phyloP scores from a whole-genome alignment of 2,888 invertebrate species.

The Trissonchulus sp. region DNA sequence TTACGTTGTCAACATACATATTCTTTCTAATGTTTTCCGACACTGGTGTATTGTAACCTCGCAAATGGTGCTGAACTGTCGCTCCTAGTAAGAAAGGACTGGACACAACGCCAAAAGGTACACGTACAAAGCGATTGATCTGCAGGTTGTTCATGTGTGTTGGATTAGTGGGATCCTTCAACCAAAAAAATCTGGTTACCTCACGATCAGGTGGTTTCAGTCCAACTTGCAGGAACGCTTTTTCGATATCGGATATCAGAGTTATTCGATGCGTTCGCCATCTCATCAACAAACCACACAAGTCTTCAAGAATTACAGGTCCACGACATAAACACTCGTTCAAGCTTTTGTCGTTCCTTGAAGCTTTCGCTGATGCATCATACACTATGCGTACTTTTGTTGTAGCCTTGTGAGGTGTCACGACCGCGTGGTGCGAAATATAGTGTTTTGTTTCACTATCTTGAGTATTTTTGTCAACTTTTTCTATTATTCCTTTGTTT shows the following conservation, averaged over 20 bases:
- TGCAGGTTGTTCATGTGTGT: slow-evolving; percentile 27
- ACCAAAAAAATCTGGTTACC: no score
- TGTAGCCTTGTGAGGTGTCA: slow-evolving; percentile 32
- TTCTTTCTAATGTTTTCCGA: no score
- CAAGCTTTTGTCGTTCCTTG: slow-evolving; percentile 15
- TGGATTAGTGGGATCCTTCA: slow-evolving; percentile 24
- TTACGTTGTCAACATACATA: no score
- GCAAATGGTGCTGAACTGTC: slow-evolving; percentile 21
- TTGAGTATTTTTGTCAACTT: background rate
- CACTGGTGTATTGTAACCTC: background rate
- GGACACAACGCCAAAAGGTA: slow-evolving; percentile 34
- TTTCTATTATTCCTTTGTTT: slow-evolving; percentile 30
- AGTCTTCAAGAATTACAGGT: no score
- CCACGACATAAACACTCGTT: slow-evolving; percentile 36
- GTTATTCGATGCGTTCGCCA: no score
- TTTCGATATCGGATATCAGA: no score
- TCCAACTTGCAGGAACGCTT: slow-evolving; percentile 27
- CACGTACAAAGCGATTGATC: slow-evolving; percentile 31
- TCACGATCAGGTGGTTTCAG: slow-evolving; percentile 35
- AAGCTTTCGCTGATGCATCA: slow-evolving; percentile 36
- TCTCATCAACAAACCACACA: no score
- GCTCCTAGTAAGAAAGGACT: slow-evolving; percentile 31
- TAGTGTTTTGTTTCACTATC: slow-evolving; percentile 28
- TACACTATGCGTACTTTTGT: slow-evolving; percentile 42
- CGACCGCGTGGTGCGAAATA: slow-evolving; percentile 36